These are phyloP conservation scores for Enteromius mattozi DNA, from an alignment of 2,797 vertebrate genomes.

Conservation along the genomic window DNA sequence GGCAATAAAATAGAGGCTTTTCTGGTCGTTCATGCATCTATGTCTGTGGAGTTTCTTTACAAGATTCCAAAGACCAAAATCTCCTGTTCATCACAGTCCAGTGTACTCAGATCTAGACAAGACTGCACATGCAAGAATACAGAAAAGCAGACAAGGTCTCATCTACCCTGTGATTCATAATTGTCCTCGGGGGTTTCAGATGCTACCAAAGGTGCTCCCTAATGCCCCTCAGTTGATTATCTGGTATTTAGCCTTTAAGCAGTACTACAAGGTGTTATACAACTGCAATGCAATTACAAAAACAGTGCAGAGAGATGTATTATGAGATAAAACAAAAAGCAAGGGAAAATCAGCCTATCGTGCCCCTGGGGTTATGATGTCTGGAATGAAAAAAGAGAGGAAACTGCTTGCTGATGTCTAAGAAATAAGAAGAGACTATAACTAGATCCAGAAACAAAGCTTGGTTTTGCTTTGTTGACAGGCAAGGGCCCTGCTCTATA, in stretches of 20 bases:
- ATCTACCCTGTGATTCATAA: conserved; percentile 25
- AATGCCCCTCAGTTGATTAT: conserved; percentile 9
- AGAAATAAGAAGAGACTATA: conserved; percentile 34
- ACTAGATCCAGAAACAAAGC: conserved; percentile 26
- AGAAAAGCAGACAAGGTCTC: conserved; percentile 55
- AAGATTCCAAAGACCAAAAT: background rate
- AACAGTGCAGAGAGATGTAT: conserved; percentile 21
- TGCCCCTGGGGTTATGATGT: background rate
- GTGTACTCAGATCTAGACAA: conserved; percentile 60
- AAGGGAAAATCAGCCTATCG: background rate
- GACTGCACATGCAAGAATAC: conserved; percentile 63
- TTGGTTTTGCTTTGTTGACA: conserved; percentile 42
- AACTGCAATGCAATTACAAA: conserved; percentile 7
- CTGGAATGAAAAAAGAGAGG: conserved; percentile 18
- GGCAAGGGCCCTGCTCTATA: conserved; percentile 42
- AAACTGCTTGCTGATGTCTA: conserved; percentile 38
- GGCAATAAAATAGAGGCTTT: background rate
- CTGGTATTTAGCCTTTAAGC: conserved; percentile 23
- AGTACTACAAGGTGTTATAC: conserved; percentile 10
- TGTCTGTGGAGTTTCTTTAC: background rate
- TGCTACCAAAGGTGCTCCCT: conserved; percentile 10
- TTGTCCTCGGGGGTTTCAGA: conserved; percentile 8
- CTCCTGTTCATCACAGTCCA: conserved; percentile 44
- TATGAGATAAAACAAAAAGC: conserved; percentile 15
- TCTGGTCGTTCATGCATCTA: background rate